Evolutionary conservation across 2,888 invertebrate species (phyloP).

Genomic region (Steromphala cineraria): DNA sequence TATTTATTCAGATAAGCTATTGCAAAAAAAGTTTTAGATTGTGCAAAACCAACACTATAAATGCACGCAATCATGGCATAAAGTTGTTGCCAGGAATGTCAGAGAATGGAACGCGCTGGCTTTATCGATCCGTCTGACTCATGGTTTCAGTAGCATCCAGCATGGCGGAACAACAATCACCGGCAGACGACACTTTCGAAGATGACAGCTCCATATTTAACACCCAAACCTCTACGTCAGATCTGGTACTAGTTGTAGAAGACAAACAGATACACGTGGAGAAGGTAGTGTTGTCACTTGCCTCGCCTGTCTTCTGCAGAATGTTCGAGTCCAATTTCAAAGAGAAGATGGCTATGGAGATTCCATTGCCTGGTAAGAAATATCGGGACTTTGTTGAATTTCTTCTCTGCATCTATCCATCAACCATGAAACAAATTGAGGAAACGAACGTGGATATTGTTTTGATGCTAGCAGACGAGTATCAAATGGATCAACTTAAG

Average conservation of each 20-base stretch:
- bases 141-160: neutral
- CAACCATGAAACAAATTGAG: slow-evolving; percentile 39
- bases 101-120: neutral
- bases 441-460: slow-evolving; percentile 44
- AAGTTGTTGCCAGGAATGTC: no score
- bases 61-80: no score
- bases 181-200: neutral
- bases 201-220: neutral
- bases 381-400: slow-evolving; percentile 45
- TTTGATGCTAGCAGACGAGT: slow-evolving; percentile 45
- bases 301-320: slow-evolving; percentile 47
- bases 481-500: slow-evolving; percentile 41
- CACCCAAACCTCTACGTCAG: neutral
- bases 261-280: slow-evolving; percentile 41
- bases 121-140: neutral
- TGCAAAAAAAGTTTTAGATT: no score
- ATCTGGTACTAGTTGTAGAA: slow-evolving; percentile 40
- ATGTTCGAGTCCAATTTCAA: slow-evolving; percentile 51
- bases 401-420: slow-evolving; percentile 46
- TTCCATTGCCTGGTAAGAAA: slow-evolving; percentile 47
- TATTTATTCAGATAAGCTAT: no score
- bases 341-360: slow-evolving; percentile 38
- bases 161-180: neutral
- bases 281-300: slow-evolving; percentile 41
- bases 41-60: no score